Evolutionary conservation across 1,140 invertebrate genomes (phyloP), one percentile per base, ranked within the genome.

Genomic region (Heterodera carotae): DNA sequence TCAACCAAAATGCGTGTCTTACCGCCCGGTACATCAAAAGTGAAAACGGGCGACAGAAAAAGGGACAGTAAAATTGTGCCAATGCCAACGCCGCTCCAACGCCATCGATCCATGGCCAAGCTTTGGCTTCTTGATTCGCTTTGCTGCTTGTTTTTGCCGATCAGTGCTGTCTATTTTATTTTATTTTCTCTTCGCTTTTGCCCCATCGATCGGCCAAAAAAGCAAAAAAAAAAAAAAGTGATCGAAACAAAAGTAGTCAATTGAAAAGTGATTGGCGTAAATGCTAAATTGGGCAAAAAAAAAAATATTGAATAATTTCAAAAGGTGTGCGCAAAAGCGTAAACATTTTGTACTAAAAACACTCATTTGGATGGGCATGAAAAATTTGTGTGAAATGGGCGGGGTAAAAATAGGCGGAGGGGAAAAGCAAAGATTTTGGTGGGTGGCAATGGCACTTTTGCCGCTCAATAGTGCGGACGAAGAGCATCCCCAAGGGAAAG

Each of bases 11-110:
- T 0, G 6, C 27, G 36, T 34, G 25, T 66, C 62, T 66, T 66
- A 66, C 62, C 62, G 62, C 62, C 62, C 7, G 62, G 62, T 3
- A 66, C 62, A 22, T 66, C 62, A 25, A 66, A 66, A 66, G 62
- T 29, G 27, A 12, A 34, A 34, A 34, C 27, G 27, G 62, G 62
- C 27, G 27, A 66, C 22, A 66, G 2, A 6, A 39, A 29, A 34
- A 66, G 27, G 62, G 27, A 29, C 27, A 34, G n/a, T 25, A 29
- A 66, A 66, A 34, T 27, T n/a, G 22, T 22, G 62, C 62, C 27
- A 66, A 66, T 29, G 10, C 36, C 36, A 10, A 39, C 36, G 62
- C 3, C 10, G 7, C n/a, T 0, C 62, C 62, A 39, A n/a, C 18
- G 59, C 59, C 59, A 62, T 7, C 59, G 6, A 31, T 66, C 10